Evolutionary conservation across 1,140 invertebrate species (phyloP), one percentile per base, ranked within the genome.

Genomic region (Tetramorium alpestre): DNA sequence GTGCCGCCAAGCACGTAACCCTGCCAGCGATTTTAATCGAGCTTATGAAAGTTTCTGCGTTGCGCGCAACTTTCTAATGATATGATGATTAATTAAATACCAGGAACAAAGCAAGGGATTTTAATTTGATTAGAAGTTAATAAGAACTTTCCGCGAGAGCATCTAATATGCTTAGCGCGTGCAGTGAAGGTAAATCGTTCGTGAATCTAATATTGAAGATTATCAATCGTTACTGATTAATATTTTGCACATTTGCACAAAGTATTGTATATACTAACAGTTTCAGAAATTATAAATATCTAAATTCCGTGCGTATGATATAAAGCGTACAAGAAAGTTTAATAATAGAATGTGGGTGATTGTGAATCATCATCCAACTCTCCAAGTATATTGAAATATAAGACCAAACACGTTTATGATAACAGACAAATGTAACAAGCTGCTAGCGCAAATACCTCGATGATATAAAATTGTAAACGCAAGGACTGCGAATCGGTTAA

Each of bases 11-110:
- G 41, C 58, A 78, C 80, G 87, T 58, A 89, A 88, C 72, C 54
- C 69, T 33, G 70, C 54, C 44, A 64, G 54, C 78, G 72, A 54
- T 88, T 89, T 89, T 89, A 89, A 89, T 89, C 88, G 77, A 73
- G 56, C 60, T 78, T 78, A 78, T 67, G 80, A 78, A 78, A 88
- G 62, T 64, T 78, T 78, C 60, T 87, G 54, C 76, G 28, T 56
- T 28, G 22, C 41, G 88, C 85, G 80, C 88, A 85, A 78, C 87
- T 89, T 89, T 89, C 88, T 85, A 78, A 78, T 44, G 44, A 65
- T 78, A 65, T 47, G 25, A 78, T 78, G 41, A 78, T 78, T 77
- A 78, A 78, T 78, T 78, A 78, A 65, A 47, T 49, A 78, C 18
- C 41, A 78, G 60, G 44, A 78, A 77, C 58, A 25, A 78, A 78